Conservation (phyloP, 2,797 vertebrate genomes). For the Selene dorsalis region DNA sequence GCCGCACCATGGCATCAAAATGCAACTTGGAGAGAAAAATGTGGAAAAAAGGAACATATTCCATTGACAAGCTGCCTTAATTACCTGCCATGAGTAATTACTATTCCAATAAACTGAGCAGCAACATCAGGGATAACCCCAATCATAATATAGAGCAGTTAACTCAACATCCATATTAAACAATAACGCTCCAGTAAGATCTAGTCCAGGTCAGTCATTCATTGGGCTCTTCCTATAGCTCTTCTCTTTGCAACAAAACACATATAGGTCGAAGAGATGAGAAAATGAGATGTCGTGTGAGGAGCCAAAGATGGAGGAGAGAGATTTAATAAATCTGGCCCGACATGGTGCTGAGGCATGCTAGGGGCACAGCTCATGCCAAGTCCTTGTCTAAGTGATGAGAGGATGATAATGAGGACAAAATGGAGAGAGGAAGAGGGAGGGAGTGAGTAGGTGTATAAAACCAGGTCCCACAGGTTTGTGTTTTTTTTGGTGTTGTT, state of each 20-base stretch:
- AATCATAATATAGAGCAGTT: slow-evolving; percentile 31
- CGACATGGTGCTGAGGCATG: slow-evolving; percentile 50
- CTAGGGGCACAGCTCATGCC: slow-evolving; percentile 51
- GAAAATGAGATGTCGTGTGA: slow-evolving; percentile 44
- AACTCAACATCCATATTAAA: slow-evolving; percentile 40
- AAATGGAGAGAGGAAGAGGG: slow-evolving; percentile 40
- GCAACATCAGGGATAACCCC: slow-evolving; percentile 33
- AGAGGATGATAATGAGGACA: slow-evolving; percentile 70
- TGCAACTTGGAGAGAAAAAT: slow-evolving; percentile 41
- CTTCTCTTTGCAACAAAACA: slow-evolving; percentile 40
- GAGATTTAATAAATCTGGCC: slow-evolving; percentile 65
- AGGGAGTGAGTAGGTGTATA: slow-evolving; percentile 32
- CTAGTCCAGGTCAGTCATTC: slow-evolving; percentile 44
- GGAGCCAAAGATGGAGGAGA: slow-evolving; percentile 47
- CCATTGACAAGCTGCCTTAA: slow-evolving; percentile 56
- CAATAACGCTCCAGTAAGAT: slow-evolving; percentile 8
- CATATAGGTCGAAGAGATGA: slow-evolving; percentile 35
- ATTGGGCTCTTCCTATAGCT: slow-evolving; percentile 36
- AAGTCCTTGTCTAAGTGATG: slow-evolving; percentile 63
- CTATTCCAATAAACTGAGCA: slow-evolving; percentile 41
- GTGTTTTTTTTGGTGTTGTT: slow-evolving; percentile 40
- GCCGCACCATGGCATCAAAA: slow-evolving; percentile 45
- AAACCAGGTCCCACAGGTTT: slow-evolving; percentile 52
- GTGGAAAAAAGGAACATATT: slow-evolving; percentile 22
- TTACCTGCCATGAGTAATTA: slow-evolving; percentile 63